These are phyloP conservation scores for Rutpela maculata DNA, from an alignment of 2,888 invertebrate species.

Conservation along the genomic window DNA sequence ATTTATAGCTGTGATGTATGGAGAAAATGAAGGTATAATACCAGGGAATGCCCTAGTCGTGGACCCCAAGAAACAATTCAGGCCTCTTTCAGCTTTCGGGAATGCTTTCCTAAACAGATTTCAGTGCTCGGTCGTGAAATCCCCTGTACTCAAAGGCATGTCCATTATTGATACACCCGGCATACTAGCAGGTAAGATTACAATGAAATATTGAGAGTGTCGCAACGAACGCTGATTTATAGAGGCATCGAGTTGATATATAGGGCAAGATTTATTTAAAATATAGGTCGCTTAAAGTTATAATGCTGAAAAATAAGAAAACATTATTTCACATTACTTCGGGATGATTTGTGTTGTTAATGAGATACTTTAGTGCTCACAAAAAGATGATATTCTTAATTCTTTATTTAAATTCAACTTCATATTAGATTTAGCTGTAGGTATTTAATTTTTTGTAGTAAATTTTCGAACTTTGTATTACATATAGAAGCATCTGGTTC, in stretches of 20 bases:
- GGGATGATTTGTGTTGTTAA: conserved; percentile 38
- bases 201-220: conserved; percentile 41
- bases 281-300: conserved; percentile 53
- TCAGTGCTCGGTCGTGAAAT: conserved; percentile 93
- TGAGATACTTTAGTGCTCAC: neutral
- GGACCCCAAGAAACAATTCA: conserved; percentile 97
- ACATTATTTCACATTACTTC: conserved; percentile 39
- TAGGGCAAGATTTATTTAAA: conserved; percentile 54
- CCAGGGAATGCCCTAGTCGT: conserved; percentile 99
- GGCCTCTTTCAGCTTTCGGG: conserved; percentile 96
- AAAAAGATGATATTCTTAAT: neutral
- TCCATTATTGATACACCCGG: conserved; percentile 99
- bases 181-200: conserved; percentile 76
- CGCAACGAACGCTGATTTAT: conserved; percentile 49
- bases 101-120: conserved; percentile 98
- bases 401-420: neutral
- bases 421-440: too few species aligned
- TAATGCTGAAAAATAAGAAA: conserved; percentile 51
- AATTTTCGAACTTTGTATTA: too few species aligned
- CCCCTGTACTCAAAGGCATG: conserved; percentile 94
- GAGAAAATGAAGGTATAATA: conserved; percentile 90
- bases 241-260: conserved; percentile 52
- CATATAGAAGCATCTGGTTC: too few species aligned
- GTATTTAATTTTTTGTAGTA: too few species aligned
- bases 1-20: conserved; percentile 97